A percentile compares a stretch with the other conserved stretches of the same genome.
These are phyloP conservation scores for Hybognathus amarus DNA, from an alignment of 2,797 vertebrate genomes.

Conservation along the genomic window DNA sequence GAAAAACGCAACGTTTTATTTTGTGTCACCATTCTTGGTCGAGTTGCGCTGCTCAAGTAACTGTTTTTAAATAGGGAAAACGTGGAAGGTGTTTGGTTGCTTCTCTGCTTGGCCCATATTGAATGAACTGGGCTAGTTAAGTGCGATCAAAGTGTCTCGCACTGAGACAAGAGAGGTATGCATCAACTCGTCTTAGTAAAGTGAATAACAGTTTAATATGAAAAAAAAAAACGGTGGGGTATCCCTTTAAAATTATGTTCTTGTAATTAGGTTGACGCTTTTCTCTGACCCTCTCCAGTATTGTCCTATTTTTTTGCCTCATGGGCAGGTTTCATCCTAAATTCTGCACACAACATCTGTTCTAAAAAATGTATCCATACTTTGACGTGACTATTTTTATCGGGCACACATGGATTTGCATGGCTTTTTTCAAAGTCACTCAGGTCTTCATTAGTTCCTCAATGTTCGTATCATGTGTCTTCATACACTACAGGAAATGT, in stretches of 20 bases:
- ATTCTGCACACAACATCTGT: slow-evolving; percentile 27
- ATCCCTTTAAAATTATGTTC: neutral
- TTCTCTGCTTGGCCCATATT: too few relatives aligned
- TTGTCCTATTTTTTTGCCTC: slow-evolving; percentile 46
- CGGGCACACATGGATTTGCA: slow-evolving; percentile 14
- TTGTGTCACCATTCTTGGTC: too few relatives aligned
- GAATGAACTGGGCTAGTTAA: too few relatives aligned
- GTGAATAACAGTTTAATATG: too few relatives aligned
- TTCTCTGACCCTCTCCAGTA: neutral
- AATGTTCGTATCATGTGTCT: slow-evolving; percentile 34
- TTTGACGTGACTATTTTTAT: slow-evolving; percentile 44
- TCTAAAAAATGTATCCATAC: slow-evolving; percentile 8
- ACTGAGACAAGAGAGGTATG: too few relatives aligned
- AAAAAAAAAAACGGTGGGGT: too few relatives aligned
- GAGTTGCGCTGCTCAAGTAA: too few relatives aligned
- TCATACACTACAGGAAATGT: slow-evolving; percentile 36
- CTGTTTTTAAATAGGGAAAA: too few relatives aligned
- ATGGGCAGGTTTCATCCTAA: slow-evolving; percentile 41
- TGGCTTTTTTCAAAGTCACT: slow-evolving; percentile 29
- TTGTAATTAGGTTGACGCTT: slow-evolving; percentile 5
- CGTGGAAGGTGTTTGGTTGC: too few relatives aligned
- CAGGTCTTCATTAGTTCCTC: slow-evolving; percentile 38
- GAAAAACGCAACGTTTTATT: too few relatives aligned
- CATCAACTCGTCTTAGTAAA: too few relatives aligned
- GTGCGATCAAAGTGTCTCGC: too few relatives aligned